A percentile compares a stretch with the other conserved stretches of the same genome.
Conservation (phyloP, 2,888 invertebrate genomes). For the Osmoderma eremita region DNA sequence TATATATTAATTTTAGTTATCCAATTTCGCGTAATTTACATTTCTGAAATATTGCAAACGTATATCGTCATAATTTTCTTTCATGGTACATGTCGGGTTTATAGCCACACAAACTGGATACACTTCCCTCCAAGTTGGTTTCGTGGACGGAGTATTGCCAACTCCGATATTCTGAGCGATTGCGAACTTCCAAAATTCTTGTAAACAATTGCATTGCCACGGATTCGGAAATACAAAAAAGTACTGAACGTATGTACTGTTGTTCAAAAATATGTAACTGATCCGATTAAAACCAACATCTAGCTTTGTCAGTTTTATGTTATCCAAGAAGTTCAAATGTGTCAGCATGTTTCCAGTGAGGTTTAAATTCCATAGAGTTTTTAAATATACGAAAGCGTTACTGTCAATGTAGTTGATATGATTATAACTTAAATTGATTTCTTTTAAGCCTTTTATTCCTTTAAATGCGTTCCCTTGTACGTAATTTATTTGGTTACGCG, state of each 20-base stretch:
- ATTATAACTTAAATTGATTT: constrained; percentile 30
- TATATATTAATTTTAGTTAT: constrained; percentile 12
- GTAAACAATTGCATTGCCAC: constrained; percentile 34
- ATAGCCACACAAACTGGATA: constrained; percentile 30
- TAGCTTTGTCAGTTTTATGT: constrained; percentile 18
- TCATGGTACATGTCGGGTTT: constrained; percentile 7
- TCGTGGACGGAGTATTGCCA: constrained; percentile 23
- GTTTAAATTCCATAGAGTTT: constrained; percentile 11
- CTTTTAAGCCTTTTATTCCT: constrained; percentile 14
- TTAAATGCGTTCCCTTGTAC: constrained; percentile 17
- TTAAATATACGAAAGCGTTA: constrained; percentile 8
- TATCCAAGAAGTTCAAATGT: constrained; percentile 32
- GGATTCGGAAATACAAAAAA: constrained; percentile 38
- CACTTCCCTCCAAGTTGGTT: constrained; percentile 29
- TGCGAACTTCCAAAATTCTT: constrained; percentile 27
- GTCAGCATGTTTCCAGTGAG: constrained; percentile 32
- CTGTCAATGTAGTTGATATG: constrained; percentile 30
- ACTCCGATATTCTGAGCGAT: constrained; percentile 25
- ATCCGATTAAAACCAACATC: constrained; percentile 38
- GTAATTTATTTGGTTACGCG: constrained; percentile 26
- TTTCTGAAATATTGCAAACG: constrained; percentile 27
- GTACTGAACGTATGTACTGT: constrained; percentile 18
- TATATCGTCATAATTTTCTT: constrained; percentile 30
- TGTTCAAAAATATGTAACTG: constrained; percentile 24
- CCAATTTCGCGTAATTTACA: constrained; percentile 27